A percentile compares a stretch with the other conserved stretches of the same genome.
Evolutionary conservation across 2,888 invertebrate species (phyloP).

Genomic region (Protonemura montana): DNA sequence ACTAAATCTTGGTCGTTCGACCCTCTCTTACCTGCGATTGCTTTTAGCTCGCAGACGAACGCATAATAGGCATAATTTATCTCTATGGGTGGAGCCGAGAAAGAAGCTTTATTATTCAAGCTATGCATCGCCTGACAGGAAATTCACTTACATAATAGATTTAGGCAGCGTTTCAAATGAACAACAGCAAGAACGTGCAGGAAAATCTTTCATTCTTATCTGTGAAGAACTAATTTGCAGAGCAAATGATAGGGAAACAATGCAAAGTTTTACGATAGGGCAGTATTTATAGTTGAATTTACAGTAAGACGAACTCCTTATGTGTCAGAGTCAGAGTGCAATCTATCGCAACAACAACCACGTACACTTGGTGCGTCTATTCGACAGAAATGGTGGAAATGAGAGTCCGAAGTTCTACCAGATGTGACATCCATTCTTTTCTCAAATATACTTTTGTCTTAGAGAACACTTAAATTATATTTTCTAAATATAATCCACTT

Average conservation of each 20-base stretch:
- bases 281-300: no score
- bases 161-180: background rate
- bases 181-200: background rate
- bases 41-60: background rate
- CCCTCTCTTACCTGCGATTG: background rate
- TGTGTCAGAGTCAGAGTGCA: no score
- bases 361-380: background rate
- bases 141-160: constrained; percentile 24
- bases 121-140: constrained; percentile 33
- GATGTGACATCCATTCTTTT: background rate
- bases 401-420: background rate
- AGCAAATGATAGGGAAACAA: background rate
- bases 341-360: no score
- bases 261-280: background rate
- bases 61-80: background rate
- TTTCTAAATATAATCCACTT: background rate
- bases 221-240: background rate
- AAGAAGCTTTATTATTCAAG: constrained; percentile 30
- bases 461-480: background rate
- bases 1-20: background rate
- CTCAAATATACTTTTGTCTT: background rate
- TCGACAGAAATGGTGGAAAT: background rate
- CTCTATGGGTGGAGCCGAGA: constrained; percentile 20
- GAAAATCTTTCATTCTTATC: background rate
- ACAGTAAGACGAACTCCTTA: no score